Conservation (phyloP, 37 sponge, comb jelly and placozoan species). For the Hexactinellida sp. region DNA sequence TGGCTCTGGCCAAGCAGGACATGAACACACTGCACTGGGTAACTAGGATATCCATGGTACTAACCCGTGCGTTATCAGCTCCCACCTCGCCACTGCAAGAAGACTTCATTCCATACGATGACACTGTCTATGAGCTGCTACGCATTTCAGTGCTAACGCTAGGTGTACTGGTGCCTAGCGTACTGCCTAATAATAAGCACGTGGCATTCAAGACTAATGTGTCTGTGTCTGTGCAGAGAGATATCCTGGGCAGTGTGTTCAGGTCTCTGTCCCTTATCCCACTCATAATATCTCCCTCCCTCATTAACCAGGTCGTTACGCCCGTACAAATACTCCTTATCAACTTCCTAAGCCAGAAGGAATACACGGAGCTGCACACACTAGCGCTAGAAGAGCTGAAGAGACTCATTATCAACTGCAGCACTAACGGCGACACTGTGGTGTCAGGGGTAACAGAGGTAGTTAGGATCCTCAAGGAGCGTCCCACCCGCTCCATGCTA, state of each 20-base stretch:
- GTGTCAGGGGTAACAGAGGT: background rate
- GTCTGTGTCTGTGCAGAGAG: background rate
- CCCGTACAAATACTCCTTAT: background rate
- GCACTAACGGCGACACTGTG: background rate
- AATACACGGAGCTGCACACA: background rate
- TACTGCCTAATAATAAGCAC: background rate
- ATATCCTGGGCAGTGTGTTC: background rate
- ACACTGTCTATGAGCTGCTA: background rate
- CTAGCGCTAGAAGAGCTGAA: background rate
- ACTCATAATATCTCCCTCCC: background rate
- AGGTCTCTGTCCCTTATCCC: background rate
- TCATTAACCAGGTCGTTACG: background rate
- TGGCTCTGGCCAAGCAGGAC: conserved; percentile 48
- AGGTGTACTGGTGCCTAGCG: background rate
- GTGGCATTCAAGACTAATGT: background rate
- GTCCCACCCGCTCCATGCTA: background rate
- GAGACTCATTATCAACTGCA: background rate
- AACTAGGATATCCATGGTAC: background rate
- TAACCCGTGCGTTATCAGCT: background rate
- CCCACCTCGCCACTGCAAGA: background rate
- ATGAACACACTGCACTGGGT: background rate
- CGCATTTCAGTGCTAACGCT: background rate
- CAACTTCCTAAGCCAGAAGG: background rate
- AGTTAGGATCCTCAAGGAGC: background rate
- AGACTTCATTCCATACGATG: background rate